Base-by-base conservation (phyloP, 2,888 invertebrate species). In the Napeogenes inachia region DNA sequence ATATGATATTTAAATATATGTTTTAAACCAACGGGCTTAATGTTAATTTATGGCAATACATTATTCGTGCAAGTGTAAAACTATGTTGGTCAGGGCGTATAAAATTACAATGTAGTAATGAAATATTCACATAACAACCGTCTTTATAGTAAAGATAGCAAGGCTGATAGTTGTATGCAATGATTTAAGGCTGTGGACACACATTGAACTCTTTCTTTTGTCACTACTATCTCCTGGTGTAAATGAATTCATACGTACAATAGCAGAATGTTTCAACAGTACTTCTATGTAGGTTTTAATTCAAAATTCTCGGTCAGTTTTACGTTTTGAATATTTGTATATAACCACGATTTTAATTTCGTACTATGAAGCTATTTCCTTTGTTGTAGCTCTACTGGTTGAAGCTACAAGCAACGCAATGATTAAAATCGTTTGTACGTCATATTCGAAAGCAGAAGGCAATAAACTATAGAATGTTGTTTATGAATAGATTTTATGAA, bases 231-330 rank as follows among this genome's bases (percentile, higher is more conserved):
- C 73, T 74, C 69, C 66, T 65, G 70, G 74, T 73, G 71, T 65
- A 77, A 77, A 77, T 75, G 70, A 74, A 78, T 77, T 73, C 68
- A 70, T 69, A 21, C 21, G 21, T 21, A 21, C 21, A 21, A 21
- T 21, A 32, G 45, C 21, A 53, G 45, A 56, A 35, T 50, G 56
- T 59, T 62, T 56, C 59, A 59, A 55, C 21, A 45, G 54, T 53
- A 33, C 45, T 33, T 54, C 32, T 45, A 30, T 21, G 59, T 62
- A 57, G 47, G 56, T 58, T 56, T 58, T 62, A 55, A 47, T 53
- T 59, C 5, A 35, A 57, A 53, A 64, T 63, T 64, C 56, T 33
- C 45, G 56, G 21, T 21, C 21, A 33, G 57, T 61, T 57, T 61
- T 57, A 56, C 45, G 45, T 56, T 56, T 59, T 61, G 21, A 21